Conservation (phyloP, 2,888 invertebrate genomes). For the Diachrysia chrysitis region DNA sequence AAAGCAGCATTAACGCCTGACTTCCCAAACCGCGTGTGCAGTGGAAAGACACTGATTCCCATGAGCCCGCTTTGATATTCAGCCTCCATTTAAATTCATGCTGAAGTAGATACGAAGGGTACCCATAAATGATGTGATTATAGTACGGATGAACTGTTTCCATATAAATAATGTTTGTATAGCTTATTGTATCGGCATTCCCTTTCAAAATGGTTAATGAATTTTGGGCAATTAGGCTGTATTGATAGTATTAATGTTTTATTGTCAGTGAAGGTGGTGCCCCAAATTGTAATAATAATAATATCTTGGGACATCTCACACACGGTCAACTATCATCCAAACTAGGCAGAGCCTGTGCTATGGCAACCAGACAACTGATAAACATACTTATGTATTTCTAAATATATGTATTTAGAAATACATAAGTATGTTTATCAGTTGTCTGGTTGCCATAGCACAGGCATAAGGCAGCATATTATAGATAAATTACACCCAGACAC, state of each 20-base stretch:
- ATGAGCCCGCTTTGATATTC: constrained; percentile 53
- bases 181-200: constrained; percentile 17
- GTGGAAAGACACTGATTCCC: constrained; percentile 46
- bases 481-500: no score
- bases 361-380: no score
- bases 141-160: constrained; percentile 32
- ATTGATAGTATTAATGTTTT: constrained; percentile 9
- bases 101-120: constrained; percentile 30
- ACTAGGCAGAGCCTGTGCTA: no score
- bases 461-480: no score
- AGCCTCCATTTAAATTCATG: constrained; percentile 48
- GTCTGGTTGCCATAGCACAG: no score
- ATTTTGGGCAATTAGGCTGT: constrained; percentile 13
- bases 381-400: no score
- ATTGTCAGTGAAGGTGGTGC: not conserved
- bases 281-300: not conserved
- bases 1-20: constrained; percentile 12
- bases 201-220: constrained; percentile 16
- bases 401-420: no score
- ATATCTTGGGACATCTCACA: no score
- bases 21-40: constrained; percentile 43
- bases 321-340: no score
- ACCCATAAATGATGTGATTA: constrained; percentile 51
- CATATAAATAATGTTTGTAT: constrained; percentile 20
- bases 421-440: no score